Percentiles rank a stretch among this genome's conserved stretches.
phyloP scores from a whole-genome alignment of 2,797 vertebrate species.

The Enteromius anoplus region DNA sequence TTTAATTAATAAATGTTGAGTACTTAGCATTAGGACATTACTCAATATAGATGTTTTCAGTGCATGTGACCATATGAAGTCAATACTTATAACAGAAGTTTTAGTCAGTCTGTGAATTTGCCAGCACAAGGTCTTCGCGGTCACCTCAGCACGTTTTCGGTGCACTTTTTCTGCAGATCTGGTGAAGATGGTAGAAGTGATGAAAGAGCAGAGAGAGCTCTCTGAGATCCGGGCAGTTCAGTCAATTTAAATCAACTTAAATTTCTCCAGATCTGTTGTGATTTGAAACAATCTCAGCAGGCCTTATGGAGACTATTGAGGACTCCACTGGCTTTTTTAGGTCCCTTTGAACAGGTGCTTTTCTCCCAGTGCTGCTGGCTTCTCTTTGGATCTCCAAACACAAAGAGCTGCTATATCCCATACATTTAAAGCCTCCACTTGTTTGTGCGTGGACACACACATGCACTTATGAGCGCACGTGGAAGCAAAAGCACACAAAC shows the following conservation, averaged over 20 bases:
- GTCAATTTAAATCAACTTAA: no score
- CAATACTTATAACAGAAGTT: not conserved
- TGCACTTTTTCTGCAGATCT: conserved; percentile 6
- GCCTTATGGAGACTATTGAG: conserved; percentile 56
- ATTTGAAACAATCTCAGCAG: conserved; percentile 49
- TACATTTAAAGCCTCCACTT: conserved; percentile 49
- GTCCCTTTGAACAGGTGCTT: conserved; percentile 62
- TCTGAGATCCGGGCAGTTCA: conserved; percentile 50
- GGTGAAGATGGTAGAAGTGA: conserved; percentile 43
- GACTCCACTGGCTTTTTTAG: conserved; percentile 56
- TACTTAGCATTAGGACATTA: not conserved
- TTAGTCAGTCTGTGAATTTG: not conserved
- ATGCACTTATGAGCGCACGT: conserved; percentile 44
- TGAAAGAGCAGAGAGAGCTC: conserved; percentile 57
- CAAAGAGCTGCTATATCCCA: conserved; percentile 57
- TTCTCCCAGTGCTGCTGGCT: conserved; percentile 51
- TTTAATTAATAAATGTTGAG: no score
- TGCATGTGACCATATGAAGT: not conserved
- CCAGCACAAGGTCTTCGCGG: conserved; percentile 12
- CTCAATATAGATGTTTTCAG: not conserved
- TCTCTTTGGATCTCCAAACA: conserved; percentile 54
- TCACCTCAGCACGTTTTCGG: conserved; percentile 3
- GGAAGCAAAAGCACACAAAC: conserved; percentile 43
- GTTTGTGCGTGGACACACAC: conserved; percentile 47
- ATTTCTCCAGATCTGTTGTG: no score